A percentile compares a stretch with the other conserved stretches of the same genome.
Conservation (phyloP, 2,113 vertebrate species). For the Heteronetta atricapilla region DNA sequence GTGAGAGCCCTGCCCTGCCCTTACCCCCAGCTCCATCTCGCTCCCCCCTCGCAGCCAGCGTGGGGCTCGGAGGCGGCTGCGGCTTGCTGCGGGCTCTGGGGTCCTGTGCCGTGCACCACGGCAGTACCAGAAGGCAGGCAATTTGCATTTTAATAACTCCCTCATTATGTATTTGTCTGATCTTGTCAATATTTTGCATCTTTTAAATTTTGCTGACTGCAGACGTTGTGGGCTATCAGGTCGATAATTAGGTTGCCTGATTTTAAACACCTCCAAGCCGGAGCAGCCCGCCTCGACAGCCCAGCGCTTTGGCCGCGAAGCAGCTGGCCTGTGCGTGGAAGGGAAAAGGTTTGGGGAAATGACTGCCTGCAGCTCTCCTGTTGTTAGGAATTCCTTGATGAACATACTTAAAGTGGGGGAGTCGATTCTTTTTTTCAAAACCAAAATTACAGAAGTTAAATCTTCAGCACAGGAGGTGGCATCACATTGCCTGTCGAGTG, state of each 20-base stretch:
- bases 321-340: neutral
- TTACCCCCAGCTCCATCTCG: neutral
- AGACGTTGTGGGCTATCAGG: neutral
- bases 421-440: neutral
- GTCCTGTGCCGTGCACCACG: neutral
- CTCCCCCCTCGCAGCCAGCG: fast-evolving
- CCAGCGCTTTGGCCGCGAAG: neutral
- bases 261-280: slow-evolving; percentile 27
- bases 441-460: neutral
- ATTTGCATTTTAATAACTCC: slow-evolving; percentile 64
- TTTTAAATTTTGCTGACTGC: slow-evolving; percentile 48
- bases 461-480: neutral
- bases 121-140: slow-evolving; percentile 14
- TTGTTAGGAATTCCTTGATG: neutral
- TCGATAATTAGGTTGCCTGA: slow-evolving; percentile 23
- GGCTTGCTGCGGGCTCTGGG: neutral
- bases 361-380: neutral
- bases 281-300: neutral
- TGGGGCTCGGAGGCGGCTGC: neutral
- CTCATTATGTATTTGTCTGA: slow-evolving; percentile 57
- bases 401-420: neutral
- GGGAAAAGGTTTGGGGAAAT: neutral
- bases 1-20: fast-evolving
- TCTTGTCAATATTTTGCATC: slow-evolving; percentile 66
- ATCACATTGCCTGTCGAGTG: neutral